phyloP scores from a whole-genome alignment of 2,797 vertebrate genomes.

The Acipenser oxyrinchus region DNA sequence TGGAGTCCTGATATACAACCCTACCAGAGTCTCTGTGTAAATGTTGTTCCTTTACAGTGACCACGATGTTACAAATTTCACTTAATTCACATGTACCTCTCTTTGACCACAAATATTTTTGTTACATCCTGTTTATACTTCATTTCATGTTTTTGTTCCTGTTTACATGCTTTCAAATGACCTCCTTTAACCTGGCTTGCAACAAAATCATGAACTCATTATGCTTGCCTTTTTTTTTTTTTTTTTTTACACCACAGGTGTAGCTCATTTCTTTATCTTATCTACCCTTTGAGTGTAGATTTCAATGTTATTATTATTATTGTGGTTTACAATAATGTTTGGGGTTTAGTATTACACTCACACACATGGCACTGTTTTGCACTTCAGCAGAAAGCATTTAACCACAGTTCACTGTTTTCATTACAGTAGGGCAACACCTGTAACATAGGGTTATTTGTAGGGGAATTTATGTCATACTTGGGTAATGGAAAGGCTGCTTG shows the following conservation, averaged over 20 bases:
- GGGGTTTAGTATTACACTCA: conserved; percentile 12
- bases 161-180: conserved; percentile 4
- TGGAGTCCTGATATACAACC: too few relatives aligned
- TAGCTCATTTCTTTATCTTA: neutral
- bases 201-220: neutral
- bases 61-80: too few relatives aligned
- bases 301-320: conserved; percentile 15
- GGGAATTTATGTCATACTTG: too few relatives aligned
- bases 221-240: neutral
- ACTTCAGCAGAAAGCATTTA: conserved; percentile 10
- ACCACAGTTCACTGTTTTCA: conserved; percentile 8
- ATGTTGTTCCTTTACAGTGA: too few relatives aligned
- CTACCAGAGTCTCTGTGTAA: too few relatives aligned
- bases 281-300: conserved; percentile 17
- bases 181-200: neutral
- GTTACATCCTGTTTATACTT: conserved; percentile 10
- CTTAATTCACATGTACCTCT: too few relatives aligned
- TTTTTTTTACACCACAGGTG: conserved; percentile 8
- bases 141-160: conserved; percentile 11
- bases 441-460: neutral
- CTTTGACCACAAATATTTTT: too few relatives aligned
- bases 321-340: conserved; percentile 16
- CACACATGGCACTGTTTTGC: conserved; percentile 10
- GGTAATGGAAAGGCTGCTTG: too few relatives aligned
- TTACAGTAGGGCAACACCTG: neutral